These are phyloP conservation scores for Calidris pugnax DNA, from an alignment of 2,113 vertebrate species.

Conservation along the genomic window DNA sequence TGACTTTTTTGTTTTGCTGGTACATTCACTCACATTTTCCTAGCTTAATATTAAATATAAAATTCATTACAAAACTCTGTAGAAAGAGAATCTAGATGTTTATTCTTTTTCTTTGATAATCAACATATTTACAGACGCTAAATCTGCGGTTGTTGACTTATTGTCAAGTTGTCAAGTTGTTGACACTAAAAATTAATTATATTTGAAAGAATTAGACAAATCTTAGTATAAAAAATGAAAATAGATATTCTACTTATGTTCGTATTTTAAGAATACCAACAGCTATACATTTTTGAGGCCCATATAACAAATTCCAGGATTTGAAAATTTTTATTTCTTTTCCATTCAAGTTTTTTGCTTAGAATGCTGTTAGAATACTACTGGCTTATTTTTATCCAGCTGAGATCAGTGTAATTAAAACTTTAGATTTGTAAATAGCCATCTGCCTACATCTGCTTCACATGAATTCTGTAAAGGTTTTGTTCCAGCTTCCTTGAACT, in stretches of 20 bases:
- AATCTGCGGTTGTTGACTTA: neutral
- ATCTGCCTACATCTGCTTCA: neutral
- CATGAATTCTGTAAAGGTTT: neutral
- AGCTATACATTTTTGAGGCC: neutral
- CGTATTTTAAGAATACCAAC: neutral
- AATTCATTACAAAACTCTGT: neutral
- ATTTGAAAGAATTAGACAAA: neutral
- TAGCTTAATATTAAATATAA: neutral
- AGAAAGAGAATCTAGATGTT: neutral
- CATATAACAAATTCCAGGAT: neutral
- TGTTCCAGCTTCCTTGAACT: conserved; percentile 1
- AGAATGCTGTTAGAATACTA: neutral
- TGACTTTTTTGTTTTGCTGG: neutral
- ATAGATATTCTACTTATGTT: neutral
- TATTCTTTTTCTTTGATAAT: neutral
- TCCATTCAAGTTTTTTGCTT: neutral
- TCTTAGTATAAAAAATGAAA: neutral
- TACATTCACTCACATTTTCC: neutral
- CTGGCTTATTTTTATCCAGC: neutral
- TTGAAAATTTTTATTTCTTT: neutral
- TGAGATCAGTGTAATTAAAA: neutral
- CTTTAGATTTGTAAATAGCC: neutral
- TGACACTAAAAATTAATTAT: neutral
- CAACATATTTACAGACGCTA: neutral
- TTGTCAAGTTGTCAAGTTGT: neutral